Evolutionary conservation across 1,140 invertebrate genomes (phyloP), one percentile per base, ranked within the genome.

Genomic region (Grapholita molesta): DNA sequence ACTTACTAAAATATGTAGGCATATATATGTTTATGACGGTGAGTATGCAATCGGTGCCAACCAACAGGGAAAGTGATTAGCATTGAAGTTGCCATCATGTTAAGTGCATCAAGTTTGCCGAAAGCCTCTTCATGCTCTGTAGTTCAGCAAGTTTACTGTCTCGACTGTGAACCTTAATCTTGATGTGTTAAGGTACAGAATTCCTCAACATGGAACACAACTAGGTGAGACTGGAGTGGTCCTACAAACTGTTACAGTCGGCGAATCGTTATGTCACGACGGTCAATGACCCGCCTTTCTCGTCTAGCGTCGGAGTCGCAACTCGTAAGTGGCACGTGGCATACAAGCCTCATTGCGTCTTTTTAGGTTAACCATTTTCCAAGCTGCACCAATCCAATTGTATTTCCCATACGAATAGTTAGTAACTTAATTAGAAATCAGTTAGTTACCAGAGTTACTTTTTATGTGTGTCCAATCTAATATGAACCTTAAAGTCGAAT

Each of bases 241-340:
- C 12, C 38, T 42, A 28, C 53, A 24, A 57, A 57, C 25, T 57
- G 53, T 57, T 57, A 25, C 53, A 57, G 53, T 57, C 24, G 23
- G 18, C 52, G 24, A 57, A 57, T 57, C 3, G 52, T 57, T 57
- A 57, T 57, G 53, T 57, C 53, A 57, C 25, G 24, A 8, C n/a
- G 53, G 53, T 25, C 53, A 57, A 28, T n/a, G 53, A 57, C 23
- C 53, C 12, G 23, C 53, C 53, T 57, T 57, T 57, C 53, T 57
- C 53, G 25, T 57, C 24, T 28, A 57, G 53, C 53, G 5, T n/a
- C 53, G 9, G n/a, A n/a, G n/a, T n/a, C n/a, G n/a, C n/a, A n/a
- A n/a, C n/a, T n/a, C n/a, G n/a, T n/a, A n/a, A n/a, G n/a, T 42
- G 12, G 38, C 38, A 57, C 25, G 24, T 57, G 18, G 53, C 53